phyloP scores from a whole-genome alignment of 2,113 vertebrate species.

The Burhinus bistriatus region DNA sequence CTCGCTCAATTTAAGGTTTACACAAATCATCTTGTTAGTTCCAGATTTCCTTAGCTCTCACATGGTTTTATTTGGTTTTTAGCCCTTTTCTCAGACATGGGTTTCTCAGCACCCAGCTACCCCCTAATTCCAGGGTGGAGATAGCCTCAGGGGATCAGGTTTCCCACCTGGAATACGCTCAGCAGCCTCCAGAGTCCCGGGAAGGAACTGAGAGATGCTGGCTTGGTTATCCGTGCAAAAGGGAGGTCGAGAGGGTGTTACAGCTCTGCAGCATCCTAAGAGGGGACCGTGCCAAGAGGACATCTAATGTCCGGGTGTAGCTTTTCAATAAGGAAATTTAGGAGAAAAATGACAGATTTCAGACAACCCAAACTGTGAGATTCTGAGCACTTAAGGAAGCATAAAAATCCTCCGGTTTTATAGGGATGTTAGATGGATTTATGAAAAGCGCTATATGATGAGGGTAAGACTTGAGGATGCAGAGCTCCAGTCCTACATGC shows the following conservation, averaged over 20 bases:
- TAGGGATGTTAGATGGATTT: not conserved
- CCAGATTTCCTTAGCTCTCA: not conserved
- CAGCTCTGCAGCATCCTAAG: not conserved
- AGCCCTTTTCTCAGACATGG: not conserved
- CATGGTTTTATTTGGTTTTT: not conserved
- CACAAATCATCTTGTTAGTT: not conserved
- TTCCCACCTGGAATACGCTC: not conserved
- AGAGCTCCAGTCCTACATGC: not conserved
- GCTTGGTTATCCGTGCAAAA: not conserved
- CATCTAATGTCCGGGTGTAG: not conserved
- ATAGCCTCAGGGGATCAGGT: not conserved
- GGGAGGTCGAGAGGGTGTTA: accelerated
- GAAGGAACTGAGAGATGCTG: not conserved
- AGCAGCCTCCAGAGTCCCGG: not conserved
- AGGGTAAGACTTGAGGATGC: not conserved
- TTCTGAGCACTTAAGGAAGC: not conserved
- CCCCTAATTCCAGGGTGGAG: not conserved
- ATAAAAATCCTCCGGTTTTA: not conserved
- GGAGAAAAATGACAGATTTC: not conserved
- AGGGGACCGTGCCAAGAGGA: not conserved
- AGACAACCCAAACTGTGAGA: accelerated
- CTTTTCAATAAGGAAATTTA: not conserved
- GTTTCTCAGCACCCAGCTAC: not conserved
- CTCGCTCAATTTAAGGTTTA: not conserved
- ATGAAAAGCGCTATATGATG: not conserved